Evolutionary conservation across 2,797 vertebrate genomes (phyloP), one percentile per base, ranked within the genome.

Genomic region (Tarsius wallacei): DNA sequence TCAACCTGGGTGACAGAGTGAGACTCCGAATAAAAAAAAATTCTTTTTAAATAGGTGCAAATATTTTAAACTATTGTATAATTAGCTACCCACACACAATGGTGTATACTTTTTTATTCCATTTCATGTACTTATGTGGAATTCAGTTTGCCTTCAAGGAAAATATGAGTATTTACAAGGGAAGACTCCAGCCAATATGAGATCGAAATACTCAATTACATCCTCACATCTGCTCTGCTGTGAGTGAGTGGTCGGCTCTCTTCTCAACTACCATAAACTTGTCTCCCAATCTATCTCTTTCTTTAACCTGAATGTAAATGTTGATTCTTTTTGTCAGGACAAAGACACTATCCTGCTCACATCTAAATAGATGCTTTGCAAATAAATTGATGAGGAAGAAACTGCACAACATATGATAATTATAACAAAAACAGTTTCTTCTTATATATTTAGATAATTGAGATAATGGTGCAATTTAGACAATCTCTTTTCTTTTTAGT

Each of bases 341-440:
- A 81, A 78, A 81, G 64, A 36, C 21, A 7, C 11, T 66, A 2
- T 70, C 16, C 31, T 47, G 63, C 3, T 63, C 2, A 36, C 33
- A 70, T 59, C 55, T 86, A 17, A 97, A 88, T 88, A 19, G 11
- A 86, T 14, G 1, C 59, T 82, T 76, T 87, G 3, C 61, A 93
- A 93, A 71, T 68, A 82, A 64, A 85, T 19, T 77, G 21, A 63
- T 33, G 31, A 74, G 42, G 13, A 92, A 91, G 31, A 81, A 68
- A 9, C 49, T 76, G 12, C 17, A 61, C 22, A 77, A 15, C 19
- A 49, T 28, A 55, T 74, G 26, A 84, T 22, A 42, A 74, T 53
- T 85, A 21, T 31, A 57, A 77, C 47, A 85, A 13, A 85, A 73
- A 76, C n/a, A 71, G 2, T 68, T 91, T 86, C 31, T 63, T 13